phyloP scores from a whole-genome alignment of 1,140 invertebrate genomes.

The Sesamia nonagrioides region DNA sequence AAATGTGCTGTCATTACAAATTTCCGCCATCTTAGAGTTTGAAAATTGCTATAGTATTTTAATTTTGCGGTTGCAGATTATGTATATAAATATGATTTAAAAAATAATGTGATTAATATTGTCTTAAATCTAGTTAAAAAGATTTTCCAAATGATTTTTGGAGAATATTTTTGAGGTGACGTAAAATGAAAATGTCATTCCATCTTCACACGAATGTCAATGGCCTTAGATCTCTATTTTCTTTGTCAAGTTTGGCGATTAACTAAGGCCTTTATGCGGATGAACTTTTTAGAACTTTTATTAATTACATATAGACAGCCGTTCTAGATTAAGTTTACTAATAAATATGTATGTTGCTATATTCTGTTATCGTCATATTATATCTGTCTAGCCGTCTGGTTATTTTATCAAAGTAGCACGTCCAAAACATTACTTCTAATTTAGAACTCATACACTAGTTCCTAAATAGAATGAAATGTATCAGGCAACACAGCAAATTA shows the following conservation, averaged over 20 bases:
- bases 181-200: neutral
- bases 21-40: slow-evolving; percentile 32
- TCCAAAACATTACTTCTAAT: neutral
- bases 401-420: neutral
- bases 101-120: no score
- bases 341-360: slow-evolving; percentile 27
- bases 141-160: neutral
- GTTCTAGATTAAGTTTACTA: slow-evolving; percentile 10
- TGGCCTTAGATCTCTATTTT: neutral
- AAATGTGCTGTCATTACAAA: slow-evolving; percentile 19
- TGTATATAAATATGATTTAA: no score
- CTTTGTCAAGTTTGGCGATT: neutral
- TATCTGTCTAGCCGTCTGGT: slow-evolving; percentile 29
- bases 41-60: neutral
- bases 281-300: neutral
- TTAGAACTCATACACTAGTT: neutral
- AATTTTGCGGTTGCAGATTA: no score
- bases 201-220: neutral
- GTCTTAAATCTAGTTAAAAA: no score
- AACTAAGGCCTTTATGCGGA: neutral
- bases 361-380: slow-evolving; percentile 9
- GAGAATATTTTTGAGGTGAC: neutral
- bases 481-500: neutral
- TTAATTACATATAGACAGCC: neutral
- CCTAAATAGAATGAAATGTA: neutral